Evolutionary conservation across 2,888 invertebrate genomes (phyloP), one percentile per base, ranked within the genome.

Genomic region (Lacanobia wlatinum): DNA sequence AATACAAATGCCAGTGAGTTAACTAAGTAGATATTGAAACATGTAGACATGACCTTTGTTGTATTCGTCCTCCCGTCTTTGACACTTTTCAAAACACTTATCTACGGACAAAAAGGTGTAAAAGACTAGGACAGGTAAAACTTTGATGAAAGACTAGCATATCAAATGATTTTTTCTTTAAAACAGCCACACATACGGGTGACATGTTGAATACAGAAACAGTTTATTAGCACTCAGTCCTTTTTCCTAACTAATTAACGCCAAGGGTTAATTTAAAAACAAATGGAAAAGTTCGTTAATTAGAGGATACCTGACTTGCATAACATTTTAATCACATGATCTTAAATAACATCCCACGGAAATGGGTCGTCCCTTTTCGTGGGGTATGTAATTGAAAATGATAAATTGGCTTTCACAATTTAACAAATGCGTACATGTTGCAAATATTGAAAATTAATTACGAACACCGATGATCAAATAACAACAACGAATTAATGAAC

Each of bases 1-100:
- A 65, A 34, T 12, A 69, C 23, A 80, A 80, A 80, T 80, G 83
- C 62, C 83, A 80, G n/a, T 40, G 53, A 40, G 53, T 63, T 58
- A 72, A 60, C 28, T 21, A n/a, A n/a, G n/a, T n/a, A 52, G 14
- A 43, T 16, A 48, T 48, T 34, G 43, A 62, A 78, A 82, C 68
- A 48, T 55, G 79, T 73, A 66, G 1, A 43, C 10, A 34, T 66
- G 69, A 79, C 83, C 83, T 80, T 79, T 80, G 16, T 40, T 16
- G 16, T 6, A 64, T 40, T 43, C 23, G 23, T 28, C 21, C 18
- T 43, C 14, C 12, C 59, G 10, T 21, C n/a, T 16, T 58, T n/a
- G 12, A 72, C 48, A 67, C 61, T 61, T 55, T 56, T 50, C 21
- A 53, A 62, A 40, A 78, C 55, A 70, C 66, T 50, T 69, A 73